Base-by-base conservation (phyloP, 2,888 invertebrate genomes). In the Tachina grossa region DNA sequence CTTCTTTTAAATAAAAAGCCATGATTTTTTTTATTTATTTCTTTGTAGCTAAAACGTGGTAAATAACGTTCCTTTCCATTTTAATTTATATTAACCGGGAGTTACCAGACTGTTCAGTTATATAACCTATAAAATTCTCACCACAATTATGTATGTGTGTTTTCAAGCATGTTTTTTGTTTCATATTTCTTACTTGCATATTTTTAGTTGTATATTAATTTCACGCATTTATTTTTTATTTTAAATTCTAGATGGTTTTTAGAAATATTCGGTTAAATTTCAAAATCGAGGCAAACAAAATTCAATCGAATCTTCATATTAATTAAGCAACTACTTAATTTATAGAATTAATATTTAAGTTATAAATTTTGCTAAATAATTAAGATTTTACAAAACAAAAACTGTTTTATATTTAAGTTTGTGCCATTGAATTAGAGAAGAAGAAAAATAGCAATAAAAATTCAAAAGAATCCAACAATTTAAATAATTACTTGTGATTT, bases 171-270 rank as follows among this genome's bases (percentile, higher is more conserved):
- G 75, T 13, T 53, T 61, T 63, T 6, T 19, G 41, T 47, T 63
- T 6, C 11, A 16, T 19, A 45, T 31, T 47, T 11, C 31, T 55
- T 75, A 31, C 47, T 76, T 49, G 13, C 22, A 22, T 43, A 22
- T 45, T 76, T 31, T 49, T 41, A 19, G 49, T 49, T 49, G 6
- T 6, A 31, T 31, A 31, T 51, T 47, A 53, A 51, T 51, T 61
- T 6, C 43, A 19, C 8, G 53, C 10, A 77, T 82, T 31, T 61
- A 51, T 88, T 88, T 88, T 87, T 84, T 68, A 76, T 88, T 80
- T 80, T 74, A 49, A 83, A 87, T 90, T 91, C 87, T 90, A 91
- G 91, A 90, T 91, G 91, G 91, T 91, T 91, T 89, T 90, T 91
- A 90, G 91, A 91, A 85, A 91, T 91, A 87, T 91, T 91, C 87